phyloP scores from a whole-genome alignment of 92 coral and sea anemone genomes.

The Parazoanthus darwini region DNA sequence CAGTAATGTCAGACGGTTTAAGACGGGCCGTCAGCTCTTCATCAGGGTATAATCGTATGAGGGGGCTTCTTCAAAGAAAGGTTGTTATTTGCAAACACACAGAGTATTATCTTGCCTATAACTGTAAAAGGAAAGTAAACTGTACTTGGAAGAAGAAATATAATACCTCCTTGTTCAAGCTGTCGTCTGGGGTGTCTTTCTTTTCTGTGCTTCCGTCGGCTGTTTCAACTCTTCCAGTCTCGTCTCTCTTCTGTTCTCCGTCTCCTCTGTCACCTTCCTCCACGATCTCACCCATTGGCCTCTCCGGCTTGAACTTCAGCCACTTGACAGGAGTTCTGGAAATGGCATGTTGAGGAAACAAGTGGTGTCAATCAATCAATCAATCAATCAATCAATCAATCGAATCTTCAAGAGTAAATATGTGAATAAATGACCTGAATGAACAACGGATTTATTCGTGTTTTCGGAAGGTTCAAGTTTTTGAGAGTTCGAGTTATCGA shows the following conservation, averaged over 20 bases:
- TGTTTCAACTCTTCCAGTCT: constrained; percentile 47
- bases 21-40: too few species aligned
- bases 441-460: too few species aligned
- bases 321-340: constrained; percentile 85
- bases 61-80: too few species aligned
- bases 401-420: neutral
- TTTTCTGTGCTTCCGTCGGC: constrained; percentile 37
- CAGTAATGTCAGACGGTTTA: too few species aligned
- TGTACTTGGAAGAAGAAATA: neutral
- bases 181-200: constrained; percentile 56
- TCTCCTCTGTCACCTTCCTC: constrained; percentile 88
- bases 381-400: too few species aligned
- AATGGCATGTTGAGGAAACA: neutral
- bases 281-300: constrained; percentile 88
- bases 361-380: neutral
- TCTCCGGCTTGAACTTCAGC: constrained; percentile 86
- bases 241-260: constrained; percentile 63
- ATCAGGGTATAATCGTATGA: too few species aligned
- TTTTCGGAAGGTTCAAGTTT: too few species aligned
- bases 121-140: neutral
- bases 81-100: too few species aligned
- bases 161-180: constrained; percentile 62
- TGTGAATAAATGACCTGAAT: too few species aligned
- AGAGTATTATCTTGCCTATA: too few species aligned
- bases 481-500: too few species aligned